Evolutionary conservation across 2,113 vertebrate species (phyloP).

Genomic region (Ageneiosus marmoratus): DNA sequence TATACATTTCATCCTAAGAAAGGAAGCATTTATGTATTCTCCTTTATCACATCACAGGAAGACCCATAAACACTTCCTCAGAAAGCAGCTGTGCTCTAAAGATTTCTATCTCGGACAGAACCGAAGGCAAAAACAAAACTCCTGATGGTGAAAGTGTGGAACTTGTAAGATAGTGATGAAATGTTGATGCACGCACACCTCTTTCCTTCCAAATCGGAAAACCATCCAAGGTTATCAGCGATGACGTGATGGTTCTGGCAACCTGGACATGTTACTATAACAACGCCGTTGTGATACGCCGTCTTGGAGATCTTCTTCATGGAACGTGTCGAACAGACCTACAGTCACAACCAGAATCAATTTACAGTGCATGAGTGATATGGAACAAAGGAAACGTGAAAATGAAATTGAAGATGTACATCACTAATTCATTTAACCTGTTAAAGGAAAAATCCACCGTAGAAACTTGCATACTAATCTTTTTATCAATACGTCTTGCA

Average conservation of each 20-base stretch:
- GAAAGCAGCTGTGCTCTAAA: background rate
- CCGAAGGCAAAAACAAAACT: background rate
- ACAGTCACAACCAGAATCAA: background rate
- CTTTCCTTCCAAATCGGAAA: conserved; percentile 89
- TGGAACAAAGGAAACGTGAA: background rate
- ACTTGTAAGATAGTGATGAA: background rate
- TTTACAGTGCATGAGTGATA: background rate
- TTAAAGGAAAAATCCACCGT: background rate
- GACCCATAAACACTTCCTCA: background rate
- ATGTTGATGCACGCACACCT: conserved; percentile 67
- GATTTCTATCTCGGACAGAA: background rate
- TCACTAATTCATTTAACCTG: background rate
- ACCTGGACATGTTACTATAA: conserved; percentile 87
- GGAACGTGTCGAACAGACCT: conserved; percentile 89
- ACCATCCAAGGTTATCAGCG: conserved; percentile 93
- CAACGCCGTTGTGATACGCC: conserved; percentile 87
- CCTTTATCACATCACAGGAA: background rate
- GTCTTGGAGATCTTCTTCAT: conserved; percentile 83
- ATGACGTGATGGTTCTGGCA: conserved; percentile 90
- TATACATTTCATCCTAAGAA: background rate
- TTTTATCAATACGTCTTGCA: background rate
- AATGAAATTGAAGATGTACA: too few species aligned
- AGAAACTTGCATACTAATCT: background rate
- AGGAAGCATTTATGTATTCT: background rate
- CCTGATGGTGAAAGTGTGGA: background rate